Conservation (phyloP, 2,113 vertebrate genomes). For the Tupaia tana region DNA sequence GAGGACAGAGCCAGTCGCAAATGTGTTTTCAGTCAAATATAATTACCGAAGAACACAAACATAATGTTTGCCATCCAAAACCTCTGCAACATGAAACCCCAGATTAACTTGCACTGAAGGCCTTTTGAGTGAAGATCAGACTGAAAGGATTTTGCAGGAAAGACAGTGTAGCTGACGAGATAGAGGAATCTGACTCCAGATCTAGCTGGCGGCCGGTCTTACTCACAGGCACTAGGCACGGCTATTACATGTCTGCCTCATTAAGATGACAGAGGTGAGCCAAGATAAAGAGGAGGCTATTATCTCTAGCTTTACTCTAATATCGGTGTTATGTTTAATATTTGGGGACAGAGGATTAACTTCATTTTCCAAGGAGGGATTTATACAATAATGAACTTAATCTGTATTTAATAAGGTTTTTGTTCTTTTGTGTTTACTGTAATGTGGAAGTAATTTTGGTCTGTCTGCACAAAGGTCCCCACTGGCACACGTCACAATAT, state of each 20-base stretch:
- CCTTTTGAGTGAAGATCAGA: constrained; percentile 19
- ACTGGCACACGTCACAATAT: constrained; percentile 40
- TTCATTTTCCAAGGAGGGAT: constrained; percentile 73
- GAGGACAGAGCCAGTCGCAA: constrained; percentile 53
- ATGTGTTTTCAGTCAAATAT: constrained; percentile 74
- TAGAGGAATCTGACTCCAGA: constrained; percentile 37
- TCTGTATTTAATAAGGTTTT: constrained; percentile 82
- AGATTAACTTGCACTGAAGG: constrained; percentile 39
- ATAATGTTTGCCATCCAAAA: constrained; percentile 63
- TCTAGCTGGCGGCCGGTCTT: not conserved
- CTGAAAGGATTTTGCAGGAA: constrained; percentile 17
- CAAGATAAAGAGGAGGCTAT: constrained; percentile 66
- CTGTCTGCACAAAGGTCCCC: constrained; percentile 64
- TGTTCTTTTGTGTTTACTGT: constrained; percentile 76
- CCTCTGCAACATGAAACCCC: constrained; percentile 66
- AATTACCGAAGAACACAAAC: constrained; percentile 64
- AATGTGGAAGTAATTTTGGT: constrained; percentile 79
- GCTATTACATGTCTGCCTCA: constrained; percentile 57
- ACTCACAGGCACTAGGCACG: not conserved
- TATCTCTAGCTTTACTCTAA: constrained; percentile 65
- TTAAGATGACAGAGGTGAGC: constrained; percentile 64
- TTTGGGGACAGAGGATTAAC: constrained; percentile 73
- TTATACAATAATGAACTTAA: constrained; percentile 80
- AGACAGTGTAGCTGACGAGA: not conserved
- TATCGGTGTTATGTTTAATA: constrained; percentile 70